These are phyloP conservation scores for Anhinga rufa DNA, from an alignment of 2,113 vertebrate genomes.

Conservation along the genomic window DNA sequence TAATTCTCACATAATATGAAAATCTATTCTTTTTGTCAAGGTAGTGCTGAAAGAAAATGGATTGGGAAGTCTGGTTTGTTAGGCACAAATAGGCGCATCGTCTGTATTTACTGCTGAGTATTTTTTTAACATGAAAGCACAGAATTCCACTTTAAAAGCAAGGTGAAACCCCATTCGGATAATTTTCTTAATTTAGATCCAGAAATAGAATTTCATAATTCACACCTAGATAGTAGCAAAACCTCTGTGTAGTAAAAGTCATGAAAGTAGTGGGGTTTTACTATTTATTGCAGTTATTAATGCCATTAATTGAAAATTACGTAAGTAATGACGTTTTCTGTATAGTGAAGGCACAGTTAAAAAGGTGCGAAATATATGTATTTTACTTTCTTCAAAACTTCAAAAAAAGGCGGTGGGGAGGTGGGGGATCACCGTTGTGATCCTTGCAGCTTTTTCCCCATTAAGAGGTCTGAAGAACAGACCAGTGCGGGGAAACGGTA, in stretches of 20 bases:
- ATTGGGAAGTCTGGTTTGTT: not conserved
- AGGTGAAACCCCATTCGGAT: not conserved
- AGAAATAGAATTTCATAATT: not conserved
- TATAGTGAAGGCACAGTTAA: not conserved
- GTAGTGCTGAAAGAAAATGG: not conserved
- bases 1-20: not conserved
- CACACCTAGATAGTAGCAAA: not conserved
- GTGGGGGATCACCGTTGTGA: not conserved
- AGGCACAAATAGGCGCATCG: not conserved
- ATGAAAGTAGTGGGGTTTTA: not conserved
- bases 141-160: not conserved
- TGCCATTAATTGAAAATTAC: not conserved
- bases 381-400: not conserved
- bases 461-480: conserved; percentile 45
- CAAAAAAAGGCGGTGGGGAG: not conserved
- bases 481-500: not conserved
- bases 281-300: not conserved
- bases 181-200: not conserved
- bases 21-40: not conserved
- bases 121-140: not conserved
- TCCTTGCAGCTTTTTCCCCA: not conserved
- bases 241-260: not conserved
- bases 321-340: not conserved
- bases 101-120: not conserved
- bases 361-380: not conserved